Evolutionary conservation across 2,888 invertebrate genomes (phyloP).

Genomic region (Dynastes maya): DNA sequence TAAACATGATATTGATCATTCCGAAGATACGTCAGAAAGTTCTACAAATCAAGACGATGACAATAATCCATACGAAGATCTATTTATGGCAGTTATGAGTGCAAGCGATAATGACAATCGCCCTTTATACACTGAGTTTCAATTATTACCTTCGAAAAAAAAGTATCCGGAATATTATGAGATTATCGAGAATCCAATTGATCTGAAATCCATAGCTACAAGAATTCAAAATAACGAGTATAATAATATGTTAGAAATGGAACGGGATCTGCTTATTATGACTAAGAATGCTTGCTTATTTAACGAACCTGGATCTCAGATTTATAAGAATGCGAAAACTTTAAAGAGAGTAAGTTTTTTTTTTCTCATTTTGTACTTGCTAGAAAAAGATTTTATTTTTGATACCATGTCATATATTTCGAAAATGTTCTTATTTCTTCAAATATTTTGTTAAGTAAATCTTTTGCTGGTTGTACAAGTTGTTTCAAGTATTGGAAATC

Average conservation of each 20-base stretch:
- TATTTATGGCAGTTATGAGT: constrained; percentile 91
- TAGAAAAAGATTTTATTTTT: background rate
- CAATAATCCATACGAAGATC: constrained; percentile 85
- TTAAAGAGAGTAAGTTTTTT: constrained; percentile 81
- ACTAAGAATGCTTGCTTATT: constrained; percentile 96
- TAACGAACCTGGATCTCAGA: constrained; percentile 96
- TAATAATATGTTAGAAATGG: constrained; percentile 84
- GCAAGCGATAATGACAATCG: constrained; percentile 88
- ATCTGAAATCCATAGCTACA: constrained; percentile 92
- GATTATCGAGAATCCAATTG: constrained; percentile 94
- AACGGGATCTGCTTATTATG: constrained; percentile 91
- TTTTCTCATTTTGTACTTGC: background rate
- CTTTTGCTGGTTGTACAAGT: too few species aligned
- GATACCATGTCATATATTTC: too few species aligned
- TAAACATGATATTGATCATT: constrained; percentile 71
- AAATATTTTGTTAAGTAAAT: too few species aligned
- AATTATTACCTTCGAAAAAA: constrained; percentile 92
- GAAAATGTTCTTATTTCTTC: too few species aligned
- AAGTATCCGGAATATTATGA: constrained; percentile 97
- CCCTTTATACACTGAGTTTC: constrained; percentile 89
- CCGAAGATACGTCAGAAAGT: constrained; percentile 81
- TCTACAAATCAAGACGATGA: constrained; percentile 85
- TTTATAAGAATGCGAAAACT: constrained; percentile 95
- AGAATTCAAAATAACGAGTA: constrained; percentile 93
- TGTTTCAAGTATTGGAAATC: too few species aligned